A percentile compares a stretch with the other conserved stretches of the same genome.
These are phyloP conservation scores for Montipora sp. DNA, from an alignment of 64 coral and sea anemone genomes.

Conservation along the genomic window DNA sequence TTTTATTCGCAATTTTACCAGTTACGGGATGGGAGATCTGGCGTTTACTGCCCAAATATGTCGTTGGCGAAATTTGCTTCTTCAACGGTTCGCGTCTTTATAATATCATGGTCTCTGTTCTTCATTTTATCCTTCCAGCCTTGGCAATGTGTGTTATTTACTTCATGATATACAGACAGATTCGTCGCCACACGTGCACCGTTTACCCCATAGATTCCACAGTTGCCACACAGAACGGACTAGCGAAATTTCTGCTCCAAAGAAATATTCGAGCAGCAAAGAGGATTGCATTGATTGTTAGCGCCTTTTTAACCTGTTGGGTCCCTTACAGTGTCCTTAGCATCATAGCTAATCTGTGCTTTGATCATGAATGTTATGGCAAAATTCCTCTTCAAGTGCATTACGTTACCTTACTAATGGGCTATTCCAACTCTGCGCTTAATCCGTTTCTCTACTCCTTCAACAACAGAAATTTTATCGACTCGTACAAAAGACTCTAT, in stretches of 20 bases:
- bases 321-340: conserved; percentile 60
- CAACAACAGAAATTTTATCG: conserved; percentile 85
- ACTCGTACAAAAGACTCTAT: conserved; percentile 56
- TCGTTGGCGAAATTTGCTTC: conserved; percentile 19
- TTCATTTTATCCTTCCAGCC: conserved; percentile 70
- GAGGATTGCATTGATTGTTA: conserved; percentile 74
- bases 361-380: not conserved
- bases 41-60: not conserved
- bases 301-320: conserved; percentile 80
- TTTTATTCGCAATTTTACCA: conserved; percentile 51
- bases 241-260: conserved; percentile 31
- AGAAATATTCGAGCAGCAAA: conserved; percentile 85
- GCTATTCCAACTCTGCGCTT: conserved; percentile 78
- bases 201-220: conserved; percentile 11
- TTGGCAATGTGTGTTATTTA: conserved; percentile 72
- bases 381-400: conserved; percentile 28
- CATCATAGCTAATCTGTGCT: conserved; percentile 26
- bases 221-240: conserved; percentile 16
- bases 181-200: not conserved
- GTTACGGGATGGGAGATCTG: conserved; percentile 52
- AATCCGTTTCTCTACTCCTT: conserved; percentile 90
- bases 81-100: conserved; percentile 53
- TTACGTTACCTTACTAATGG: conserved; percentile 49
- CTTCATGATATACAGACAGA: conserved; percentile 56
- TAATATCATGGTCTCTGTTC: conserved; percentile 35